A percentile compares a stretch with the other conserved stretches of the same genome.
Evolutionary conservation across 2,113 vertebrate genomes (phyloP).

Genomic region (Oreotrochilus melanogaster): DNA sequence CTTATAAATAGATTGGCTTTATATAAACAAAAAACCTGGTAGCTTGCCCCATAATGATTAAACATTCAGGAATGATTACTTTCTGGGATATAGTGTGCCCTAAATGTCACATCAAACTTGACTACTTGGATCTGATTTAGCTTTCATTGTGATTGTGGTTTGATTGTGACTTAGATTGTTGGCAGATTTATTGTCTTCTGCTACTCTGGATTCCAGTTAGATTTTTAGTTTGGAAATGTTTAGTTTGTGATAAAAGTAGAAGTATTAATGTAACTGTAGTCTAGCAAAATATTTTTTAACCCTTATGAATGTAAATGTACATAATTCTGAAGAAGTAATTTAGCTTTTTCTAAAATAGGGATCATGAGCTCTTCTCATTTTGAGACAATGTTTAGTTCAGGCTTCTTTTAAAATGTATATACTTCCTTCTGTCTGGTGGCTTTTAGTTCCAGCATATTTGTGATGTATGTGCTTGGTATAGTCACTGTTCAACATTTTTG

Average conservation of each 20-base stretch:
- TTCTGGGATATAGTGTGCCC: neutral
- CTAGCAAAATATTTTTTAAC: neutral
- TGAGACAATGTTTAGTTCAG: neutral
- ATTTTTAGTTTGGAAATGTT: neutral
- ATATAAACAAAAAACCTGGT: neutral
- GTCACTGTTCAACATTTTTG: neutral
- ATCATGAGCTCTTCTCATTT: neutral
- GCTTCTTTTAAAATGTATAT: neutral
- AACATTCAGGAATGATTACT: neutral
- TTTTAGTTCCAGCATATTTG: fast-evolving
- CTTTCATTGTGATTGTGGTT: neutral
- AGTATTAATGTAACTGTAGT: neutral
- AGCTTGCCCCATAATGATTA: neutral
- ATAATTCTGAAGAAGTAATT: neutral
- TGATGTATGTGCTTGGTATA: neutral
- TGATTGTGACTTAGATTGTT: neutral
- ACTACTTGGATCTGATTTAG: neutral
- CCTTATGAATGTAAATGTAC: neutral
- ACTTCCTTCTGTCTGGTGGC: neutral
- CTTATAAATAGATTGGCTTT: neutral
- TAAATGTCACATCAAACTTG: neutral
- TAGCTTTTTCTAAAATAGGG: neutral
- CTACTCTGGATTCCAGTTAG: neutral
- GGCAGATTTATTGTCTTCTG: neutral
- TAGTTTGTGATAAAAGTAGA: neutral